A percentile compares a stretch with the other conserved stretches of the same genome.
These are phyloP conservation scores for Patella caerulea DNA, from an alignment of 2,888 invertebrate species.

Conservation along the genomic window DNA sequence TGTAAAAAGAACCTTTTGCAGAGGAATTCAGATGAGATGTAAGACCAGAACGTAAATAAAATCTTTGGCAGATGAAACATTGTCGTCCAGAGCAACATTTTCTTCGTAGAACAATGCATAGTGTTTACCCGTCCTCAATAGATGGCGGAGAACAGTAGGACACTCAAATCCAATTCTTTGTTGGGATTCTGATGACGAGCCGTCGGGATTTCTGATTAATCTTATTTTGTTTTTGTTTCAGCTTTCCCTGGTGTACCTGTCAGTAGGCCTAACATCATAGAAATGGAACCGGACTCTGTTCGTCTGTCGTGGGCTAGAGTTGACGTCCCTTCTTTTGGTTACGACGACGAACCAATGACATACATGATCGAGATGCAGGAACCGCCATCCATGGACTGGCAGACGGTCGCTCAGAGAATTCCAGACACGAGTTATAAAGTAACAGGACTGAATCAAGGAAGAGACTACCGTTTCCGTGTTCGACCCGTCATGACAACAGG, in stretches of 20 bases:
- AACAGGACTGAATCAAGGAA: conserved; percentile 74
- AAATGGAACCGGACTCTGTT: conserved; percentile 57
- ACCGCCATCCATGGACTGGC: conserved; percentile 54
- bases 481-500: conserved; percentile 97
- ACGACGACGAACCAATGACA: conserved; percentile 51
- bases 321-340: conserved; percentile 55
- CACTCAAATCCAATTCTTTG: too few species aligned
- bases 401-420: conserved; percentile 49
- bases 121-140: too few species aligned
- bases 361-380: conserved; percentile 63
- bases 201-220: too few species aligned
- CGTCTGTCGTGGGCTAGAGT: conserved; percentile 59
- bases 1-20: background rate
- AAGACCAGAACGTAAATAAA: too few species aligned
- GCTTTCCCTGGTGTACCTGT: conserved; percentile 64
- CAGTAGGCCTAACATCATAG: conserved; percentile 54
- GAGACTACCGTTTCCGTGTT: conserved; percentile 95
- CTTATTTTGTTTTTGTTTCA: conserved; percentile 26
- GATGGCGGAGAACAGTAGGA: too few species aligned
- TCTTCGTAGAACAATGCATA: too few species aligned
- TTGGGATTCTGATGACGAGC: too few species aligned
- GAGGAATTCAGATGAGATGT: background rate
- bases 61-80: too few species aligned
- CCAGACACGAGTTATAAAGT: conserved; percentile 54
- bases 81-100: too few species aligned